These are phyloP conservation scores for Petrolisthes cinctipes DNA, from an alignment of 2,888 invertebrate species.

Conservation along the genomic window DNA sequence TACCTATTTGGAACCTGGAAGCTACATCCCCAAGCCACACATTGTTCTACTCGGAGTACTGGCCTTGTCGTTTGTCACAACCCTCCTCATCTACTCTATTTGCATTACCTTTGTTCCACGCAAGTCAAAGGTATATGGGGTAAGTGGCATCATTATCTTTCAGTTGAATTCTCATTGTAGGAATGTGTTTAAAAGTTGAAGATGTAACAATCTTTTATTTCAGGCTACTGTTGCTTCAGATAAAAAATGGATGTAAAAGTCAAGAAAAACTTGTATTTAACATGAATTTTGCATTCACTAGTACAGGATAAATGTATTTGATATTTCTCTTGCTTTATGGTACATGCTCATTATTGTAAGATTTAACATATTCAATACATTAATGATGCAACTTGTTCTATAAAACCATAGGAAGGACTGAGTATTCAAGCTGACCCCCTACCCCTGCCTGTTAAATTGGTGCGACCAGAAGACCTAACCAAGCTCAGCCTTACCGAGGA, in stretches of 20 bases:
- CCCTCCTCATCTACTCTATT: conserved; percentile 7
- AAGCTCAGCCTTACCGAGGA: conserved; percentile 59
- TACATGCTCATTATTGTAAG: background rate
- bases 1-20: conserved; percentile 4
- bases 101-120: conserved; percentile 9
- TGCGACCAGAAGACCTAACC: conserved; percentile 64
- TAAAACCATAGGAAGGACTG: conserved; percentile 27
- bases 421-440: conserved; percentile 41
- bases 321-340: background rate
- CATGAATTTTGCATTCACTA: background rate
- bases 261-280: too few relatives aligned
- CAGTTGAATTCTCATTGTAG: background rate
- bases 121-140: conserved; percentile 12
- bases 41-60: conserved; percentile 1
- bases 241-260: too few relatives aligned
- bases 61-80: background rate
- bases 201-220: too few relatives aligned
- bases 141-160: background rate
- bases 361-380: background rate
- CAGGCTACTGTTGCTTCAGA: too few relatives aligned
- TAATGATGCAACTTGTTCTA: too few relatives aligned
- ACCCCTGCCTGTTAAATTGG: conserved; percentile 59
- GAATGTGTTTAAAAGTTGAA: too few relatives aligned
- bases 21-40: conserved; percentile 12
- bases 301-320: background rate